Conservation (phyloP, 1,140 invertebrate species). For the Heliothis subflexa region DNA sequence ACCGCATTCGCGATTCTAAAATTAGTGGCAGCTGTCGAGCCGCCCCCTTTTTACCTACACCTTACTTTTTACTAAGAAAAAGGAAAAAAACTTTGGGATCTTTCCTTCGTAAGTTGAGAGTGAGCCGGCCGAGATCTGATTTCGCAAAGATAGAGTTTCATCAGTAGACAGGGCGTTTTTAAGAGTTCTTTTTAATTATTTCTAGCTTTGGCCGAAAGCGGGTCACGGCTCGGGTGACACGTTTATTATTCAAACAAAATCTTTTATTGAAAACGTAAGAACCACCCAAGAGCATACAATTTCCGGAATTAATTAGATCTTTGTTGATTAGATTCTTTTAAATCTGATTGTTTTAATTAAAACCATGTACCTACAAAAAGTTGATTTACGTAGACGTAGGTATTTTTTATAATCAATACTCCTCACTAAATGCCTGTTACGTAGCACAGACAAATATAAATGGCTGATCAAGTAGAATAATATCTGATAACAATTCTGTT, state of each 20-base stretch:
- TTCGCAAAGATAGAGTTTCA: constrained; percentile 79
- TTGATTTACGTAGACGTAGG: not conserved
- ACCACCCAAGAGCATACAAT: constrained; percentile 18
- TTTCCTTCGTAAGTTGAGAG: constrained; percentile 57
- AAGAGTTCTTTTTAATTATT: constrained; percentile 78
- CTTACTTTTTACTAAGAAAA: constrained; percentile 62
- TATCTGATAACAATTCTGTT: too few relatives aligned
- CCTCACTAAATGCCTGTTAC: too few relatives aligned
- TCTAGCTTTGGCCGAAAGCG: constrained; percentile 63
- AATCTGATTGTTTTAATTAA: constrained; percentile 10
- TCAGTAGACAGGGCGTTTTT: constrained; percentile 67
- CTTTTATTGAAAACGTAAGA: constrained; percentile 45
- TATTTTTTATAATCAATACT: too few relatives aligned
- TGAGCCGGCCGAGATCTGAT: constrained; percentile 67
- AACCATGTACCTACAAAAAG: not conserved
- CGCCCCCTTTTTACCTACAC: constrained; percentile 56
- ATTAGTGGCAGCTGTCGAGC: constrained; percentile 61
- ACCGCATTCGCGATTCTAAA: constrained; percentile 58
- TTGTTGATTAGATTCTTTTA: constrained; percentile 33
- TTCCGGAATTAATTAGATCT: constrained; percentile 39
- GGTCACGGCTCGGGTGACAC: constrained; percentile 59
- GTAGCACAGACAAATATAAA: too few relatives aligned
- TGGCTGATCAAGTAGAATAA: too few relatives aligned
- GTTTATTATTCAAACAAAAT: constrained; percentile 53
- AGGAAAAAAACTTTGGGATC: constrained; percentile 55